phyloP scores from a whole-genome alignment of 2,888 invertebrate genomes.

The Microplitis manilae region DNA sequence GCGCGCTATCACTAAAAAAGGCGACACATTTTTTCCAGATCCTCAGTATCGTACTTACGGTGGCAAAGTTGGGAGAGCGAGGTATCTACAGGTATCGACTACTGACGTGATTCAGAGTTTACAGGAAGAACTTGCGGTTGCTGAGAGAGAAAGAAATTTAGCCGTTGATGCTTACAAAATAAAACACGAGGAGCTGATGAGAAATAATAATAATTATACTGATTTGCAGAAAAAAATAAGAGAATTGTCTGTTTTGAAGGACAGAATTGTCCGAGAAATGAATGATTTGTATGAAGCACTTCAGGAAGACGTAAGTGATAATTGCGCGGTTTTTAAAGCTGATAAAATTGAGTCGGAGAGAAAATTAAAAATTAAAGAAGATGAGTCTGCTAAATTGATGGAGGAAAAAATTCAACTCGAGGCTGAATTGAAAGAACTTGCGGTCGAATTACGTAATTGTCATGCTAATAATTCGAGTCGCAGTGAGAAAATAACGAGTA shows the following conservation, averaged over 20 bases:
- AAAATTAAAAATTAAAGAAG: conserved; percentile 55
- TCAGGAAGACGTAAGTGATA: conserved; percentile 47
- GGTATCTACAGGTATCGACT: conserved; percentile 79
- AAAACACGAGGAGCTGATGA: conserved; percentile 52
- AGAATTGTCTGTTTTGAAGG: conserved; percentile 50
- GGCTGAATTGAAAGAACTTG: conserved; percentile 64
- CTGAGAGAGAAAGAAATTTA: conserved; percentile 49
- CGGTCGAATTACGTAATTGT: conserved; percentile 59
- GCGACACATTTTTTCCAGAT: conserved; percentile 81
- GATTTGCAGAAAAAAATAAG: conserved; percentile 51
- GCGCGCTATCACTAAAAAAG: conserved; percentile 79
- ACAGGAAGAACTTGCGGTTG: conserved; percentile 57
- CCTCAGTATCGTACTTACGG: conserved; percentile 85
- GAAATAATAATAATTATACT: conserved; percentile 50
- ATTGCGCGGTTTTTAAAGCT: conserved; percentile 51
- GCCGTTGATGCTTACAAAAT: conserved; percentile 40
- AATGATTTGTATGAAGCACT: conserved; percentile 59
- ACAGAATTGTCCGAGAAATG: conserved; percentile 52
- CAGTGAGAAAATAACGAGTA: conserved; percentile 54
- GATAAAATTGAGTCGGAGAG: conserved; percentile 71
- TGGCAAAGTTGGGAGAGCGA: conserved; percentile 72
- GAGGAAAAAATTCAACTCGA: conserved; percentile 58
- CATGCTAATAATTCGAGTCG: conserved; percentile 53
- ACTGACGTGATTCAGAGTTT: conserved; percentile 76
- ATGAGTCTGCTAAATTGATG: conserved; percentile 53